phyloP scores from a whole-genome alignment of 2,888 invertebrate genomes.

The Drosophila nigricruria region DNA sequence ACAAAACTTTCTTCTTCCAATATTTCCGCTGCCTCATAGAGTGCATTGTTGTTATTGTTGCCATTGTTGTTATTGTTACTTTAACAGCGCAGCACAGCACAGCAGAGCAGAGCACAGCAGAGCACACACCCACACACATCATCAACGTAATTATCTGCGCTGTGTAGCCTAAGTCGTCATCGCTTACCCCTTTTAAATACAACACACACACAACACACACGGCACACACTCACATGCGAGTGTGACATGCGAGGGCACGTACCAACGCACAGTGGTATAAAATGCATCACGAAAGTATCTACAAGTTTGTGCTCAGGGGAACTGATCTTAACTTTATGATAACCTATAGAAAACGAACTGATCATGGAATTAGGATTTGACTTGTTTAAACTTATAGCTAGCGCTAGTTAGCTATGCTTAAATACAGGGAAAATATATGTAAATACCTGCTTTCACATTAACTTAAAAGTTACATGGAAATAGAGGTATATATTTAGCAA shows the following conservation, averaged over 20 bases:
- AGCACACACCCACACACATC: constrained; percentile 55
- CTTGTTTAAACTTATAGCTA: not conserved
- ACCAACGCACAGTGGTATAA: constrained; percentile 46
- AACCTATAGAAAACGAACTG: not conserved
- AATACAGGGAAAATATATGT: not conserved
- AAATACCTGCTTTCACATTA: not conserved
- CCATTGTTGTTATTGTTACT: constrained; percentile 27
- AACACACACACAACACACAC: constrained; percentile 1
- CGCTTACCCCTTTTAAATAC: constrained; percentile 61
- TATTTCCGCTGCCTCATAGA: constrained; percentile 61
- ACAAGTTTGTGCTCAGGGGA: not conserved
- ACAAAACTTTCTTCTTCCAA: constrained; percentile 68
- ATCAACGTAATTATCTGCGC: constrained; percentile 47
- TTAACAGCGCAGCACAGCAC: constrained; percentile 29
- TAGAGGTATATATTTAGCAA: not conserved
- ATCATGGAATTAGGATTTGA: not conserved
- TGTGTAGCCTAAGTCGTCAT: constrained; percentile 47
- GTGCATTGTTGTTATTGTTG: constrained; percentile 68
- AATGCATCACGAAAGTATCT: not conserved
- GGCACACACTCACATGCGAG: not conserved
- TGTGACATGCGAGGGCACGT: constrained; percentile 16
- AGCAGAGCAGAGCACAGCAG: not conserved
- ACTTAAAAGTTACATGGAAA: not conserved
- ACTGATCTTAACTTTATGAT: not conserved
- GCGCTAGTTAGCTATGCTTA: too few relatives aligned